Evolutionary conservation across 2,888 invertebrate genomes (phyloP).

Genomic region (Spilosoma lubricipeda): DNA sequence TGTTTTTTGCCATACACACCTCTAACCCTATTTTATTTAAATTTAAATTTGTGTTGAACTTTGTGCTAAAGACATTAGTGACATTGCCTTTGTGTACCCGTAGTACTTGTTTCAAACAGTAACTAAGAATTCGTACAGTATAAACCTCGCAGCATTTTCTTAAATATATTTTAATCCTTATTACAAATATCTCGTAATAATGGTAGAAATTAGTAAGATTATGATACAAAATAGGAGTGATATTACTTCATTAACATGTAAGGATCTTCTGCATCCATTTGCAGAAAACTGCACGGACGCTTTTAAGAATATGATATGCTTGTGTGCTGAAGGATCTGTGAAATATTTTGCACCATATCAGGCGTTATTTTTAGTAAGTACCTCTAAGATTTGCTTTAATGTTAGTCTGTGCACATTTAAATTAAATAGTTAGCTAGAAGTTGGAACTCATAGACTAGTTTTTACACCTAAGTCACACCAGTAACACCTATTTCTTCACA

Average conservation of each 20-base stretch:
- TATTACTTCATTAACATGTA: conserved; percentile 57
- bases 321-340: conserved; percentile 61
- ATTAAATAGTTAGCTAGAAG: not conserved
- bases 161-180: not conserved
- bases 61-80: conserved; percentile 21
- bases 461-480: no score
- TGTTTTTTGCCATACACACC: not conserved
- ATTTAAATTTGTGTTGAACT: conserved; percentile 45
- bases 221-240: conserved; percentile 54
- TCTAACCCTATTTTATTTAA: conserved; percentile 28
- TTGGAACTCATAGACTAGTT: not conserved
- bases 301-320: conserved; percentile 57
- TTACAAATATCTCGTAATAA: conserved; percentile 44
- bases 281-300: conserved; percentile 68
- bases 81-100: not conserved
- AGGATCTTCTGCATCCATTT: conserved; percentile 72
- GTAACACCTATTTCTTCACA: no score
- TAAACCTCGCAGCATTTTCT: not conserved
- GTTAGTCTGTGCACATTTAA: not conserved
- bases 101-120: not conserved
- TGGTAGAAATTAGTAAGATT: conserved; percentile 79
- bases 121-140: not conserved
- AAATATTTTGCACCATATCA: conserved; percentile 66
- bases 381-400: not conserved
- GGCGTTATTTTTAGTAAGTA: conserved; percentile 64